phyloP scores from a whole-genome alignment of 2,888 invertebrate species.

The Dasypogon diadema region DNA sequence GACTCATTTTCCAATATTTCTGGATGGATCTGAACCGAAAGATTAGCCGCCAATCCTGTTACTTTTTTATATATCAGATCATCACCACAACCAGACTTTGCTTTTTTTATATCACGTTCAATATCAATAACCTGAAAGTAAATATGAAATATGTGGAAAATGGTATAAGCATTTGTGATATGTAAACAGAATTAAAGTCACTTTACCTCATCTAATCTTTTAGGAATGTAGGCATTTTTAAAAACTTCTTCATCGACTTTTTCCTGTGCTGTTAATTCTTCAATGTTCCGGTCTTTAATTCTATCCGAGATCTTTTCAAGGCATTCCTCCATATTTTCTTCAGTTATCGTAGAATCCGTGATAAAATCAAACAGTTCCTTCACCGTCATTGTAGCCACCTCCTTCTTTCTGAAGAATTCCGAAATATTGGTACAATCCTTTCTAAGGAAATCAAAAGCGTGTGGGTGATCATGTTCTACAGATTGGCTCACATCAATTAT shows the following conservation, averaged over 20 bases:
- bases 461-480: constrained; percentile 98
- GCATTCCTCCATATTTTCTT: constrained; percentile 84
- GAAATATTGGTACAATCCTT: constrained; percentile 95
- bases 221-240: constrained; percentile 93
- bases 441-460: constrained; percentile 92
- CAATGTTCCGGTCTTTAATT: constrained; percentile 73
- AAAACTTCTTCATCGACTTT: constrained; percentile 93
- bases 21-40: constrained; percentile 80
- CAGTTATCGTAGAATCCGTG: constrained; percentile 89
- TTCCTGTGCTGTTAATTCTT: constrained; percentile 79
- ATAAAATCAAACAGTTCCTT: constrained; percentile 96
- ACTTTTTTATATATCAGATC: constrained; percentile 89
- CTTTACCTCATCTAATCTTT: constrained; percentile 86
- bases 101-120: constrained; percentile 69
- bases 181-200: no score
- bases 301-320: constrained; percentile 80
- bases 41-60: constrained; percentile 83
- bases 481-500: constrained; percentile 99
- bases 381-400: constrained; percentile 90
- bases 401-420: constrained; percentile 90
- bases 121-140: constrained; percentile 79
- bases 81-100: constrained; percentile 68
- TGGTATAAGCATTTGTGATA: no score
- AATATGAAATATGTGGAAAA: neutral
- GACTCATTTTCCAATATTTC: constrained; percentile 71